A percentile compares a stretch with the other conserved stretches of the same genome.
Conservation (phyloP, 2,113 vertebrate genomes). For the Clarias gariepinus region DNA sequence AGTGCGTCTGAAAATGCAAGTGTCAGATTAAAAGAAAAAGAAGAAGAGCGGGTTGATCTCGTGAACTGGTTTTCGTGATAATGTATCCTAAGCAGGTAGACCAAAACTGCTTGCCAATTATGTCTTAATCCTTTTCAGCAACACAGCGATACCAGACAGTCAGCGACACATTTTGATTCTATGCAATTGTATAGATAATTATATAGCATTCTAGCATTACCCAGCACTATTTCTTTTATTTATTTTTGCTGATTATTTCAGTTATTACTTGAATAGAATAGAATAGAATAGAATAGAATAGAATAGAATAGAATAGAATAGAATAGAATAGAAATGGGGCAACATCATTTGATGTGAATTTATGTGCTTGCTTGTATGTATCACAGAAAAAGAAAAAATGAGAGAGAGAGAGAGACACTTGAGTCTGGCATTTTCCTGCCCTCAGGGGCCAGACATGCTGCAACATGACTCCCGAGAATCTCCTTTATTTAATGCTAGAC, state of each 20-base stretch:
- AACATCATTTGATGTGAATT: background rate
- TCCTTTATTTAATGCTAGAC: slow-evolving; percentile 47
- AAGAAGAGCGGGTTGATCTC: background rate
- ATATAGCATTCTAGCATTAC: background rate
- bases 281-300: background rate
- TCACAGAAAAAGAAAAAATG: background rate
- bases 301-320: background rate
- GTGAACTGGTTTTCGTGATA: background rate
- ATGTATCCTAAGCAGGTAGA: background rate
- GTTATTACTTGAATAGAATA: background rate
- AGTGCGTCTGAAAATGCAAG: background rate
- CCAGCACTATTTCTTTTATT: background rate
- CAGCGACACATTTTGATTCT: background rate
- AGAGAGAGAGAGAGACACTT: slow-evolving; percentile 46
- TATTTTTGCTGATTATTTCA: background rate
- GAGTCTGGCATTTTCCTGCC: slow-evolving; percentile 53
- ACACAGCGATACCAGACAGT: background rate
- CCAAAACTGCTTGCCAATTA: slow-evolving; percentile 11
- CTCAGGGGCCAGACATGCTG: slow-evolving; percentile 52
- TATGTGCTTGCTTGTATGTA: background rate
- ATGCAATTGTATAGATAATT: background rate
- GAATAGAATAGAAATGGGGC: background rate
- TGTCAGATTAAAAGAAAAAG: background rate
- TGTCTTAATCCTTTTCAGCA: slow-evolving; percentile 1
- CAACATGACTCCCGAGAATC: slow-evolving; percentile 49